Base-by-base conservation (phyloP, 2,113 vertebrate genomes). In the Glaucomys volans region DNA sequence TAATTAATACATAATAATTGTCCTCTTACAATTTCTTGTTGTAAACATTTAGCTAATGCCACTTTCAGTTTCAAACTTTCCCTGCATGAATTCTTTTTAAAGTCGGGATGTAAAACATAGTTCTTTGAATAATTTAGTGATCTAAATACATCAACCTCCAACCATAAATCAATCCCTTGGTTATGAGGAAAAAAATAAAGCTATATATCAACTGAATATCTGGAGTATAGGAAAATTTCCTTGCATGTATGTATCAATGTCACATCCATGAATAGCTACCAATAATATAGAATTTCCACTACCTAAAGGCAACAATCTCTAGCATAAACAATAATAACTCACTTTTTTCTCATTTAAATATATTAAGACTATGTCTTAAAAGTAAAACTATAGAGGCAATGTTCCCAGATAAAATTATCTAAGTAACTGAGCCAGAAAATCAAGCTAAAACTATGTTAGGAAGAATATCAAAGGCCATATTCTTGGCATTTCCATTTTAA, bases 151-250 rank as follows among this genome's bases (percentile, higher is more conserved):
- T 72, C 67, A 91, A 74, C 47, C 40, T 93, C 62, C 69, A 89
- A 97, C 59, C 76, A 52, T 77, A 91, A 96, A 37, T 87, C 47
- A 90, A 90, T 82, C 35, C 8, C 57, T 64, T 94, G 13, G 69
- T 76, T 87, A 26, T n/a, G 35, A 95, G 76, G 66, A 59, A 95
- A 95, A 95, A 83, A 91, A 32, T 62, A 71, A 90, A 94, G 50
- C 42, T 87, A 57, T 90, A 71, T 7, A 37, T 59, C 74, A 93
- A 83, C 37, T 84, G 81, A 79, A 28, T 84, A 59, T 71, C 52
- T 94, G 22, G 1, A 52, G 37, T 54, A 14, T 62, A 62, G 69
- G 83, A 91, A 87, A 50, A 22, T 84, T 91, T 72, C 67, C 47
- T 54, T n/a, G 24, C 28, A 64, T 24, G 5, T 54, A 47, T 92